These are phyloP conservation scores for Oscheius myriophilus DNA, from an alignment of 2,888 invertebrate genomes.

Conservation along the genomic window DNA sequence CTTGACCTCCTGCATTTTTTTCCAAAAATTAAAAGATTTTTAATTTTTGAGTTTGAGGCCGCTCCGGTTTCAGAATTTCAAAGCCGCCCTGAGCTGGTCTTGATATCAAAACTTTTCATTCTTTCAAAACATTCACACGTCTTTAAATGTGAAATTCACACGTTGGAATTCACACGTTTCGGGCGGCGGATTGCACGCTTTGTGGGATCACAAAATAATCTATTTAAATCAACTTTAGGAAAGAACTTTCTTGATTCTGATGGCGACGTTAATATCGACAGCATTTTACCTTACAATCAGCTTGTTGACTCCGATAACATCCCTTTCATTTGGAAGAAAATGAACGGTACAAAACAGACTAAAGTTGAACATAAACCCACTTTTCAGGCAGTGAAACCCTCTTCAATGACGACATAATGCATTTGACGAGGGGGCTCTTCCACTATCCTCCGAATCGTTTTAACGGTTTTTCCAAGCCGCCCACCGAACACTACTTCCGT, in stretches of 20 bases:
- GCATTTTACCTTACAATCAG: conserved; percentile 40
- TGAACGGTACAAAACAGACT: conserved; percentile 12
- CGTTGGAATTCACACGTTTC: no score
- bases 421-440: conserved; percentile 46
- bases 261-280: conserved; percentile 39
- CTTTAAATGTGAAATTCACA: no score
- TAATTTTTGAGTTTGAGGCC: no score
- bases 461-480: conserved; percentile 38
- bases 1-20: no score
- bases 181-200: no score
- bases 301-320: conserved; percentile 38
- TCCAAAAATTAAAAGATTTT: no score
- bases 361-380: not conserved
- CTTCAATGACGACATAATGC: conserved; percentile 55
- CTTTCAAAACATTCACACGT: not conserved
- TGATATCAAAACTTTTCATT: not conserved
- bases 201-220: not conserved
- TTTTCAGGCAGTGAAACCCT: conserved; percentile 40
- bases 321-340: conserved; percentile 42
- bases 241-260: conserved; percentile 25
- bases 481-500: conserved; percentile 49
- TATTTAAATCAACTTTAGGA: not conserved
- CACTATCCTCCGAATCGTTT: conserved; percentile 50
- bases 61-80: no score
- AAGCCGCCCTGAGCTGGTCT: no score